Base-by-base conservation (phyloP, 2,888 invertebrate genomes). In the Drosophila flavopinicola region DNA sequence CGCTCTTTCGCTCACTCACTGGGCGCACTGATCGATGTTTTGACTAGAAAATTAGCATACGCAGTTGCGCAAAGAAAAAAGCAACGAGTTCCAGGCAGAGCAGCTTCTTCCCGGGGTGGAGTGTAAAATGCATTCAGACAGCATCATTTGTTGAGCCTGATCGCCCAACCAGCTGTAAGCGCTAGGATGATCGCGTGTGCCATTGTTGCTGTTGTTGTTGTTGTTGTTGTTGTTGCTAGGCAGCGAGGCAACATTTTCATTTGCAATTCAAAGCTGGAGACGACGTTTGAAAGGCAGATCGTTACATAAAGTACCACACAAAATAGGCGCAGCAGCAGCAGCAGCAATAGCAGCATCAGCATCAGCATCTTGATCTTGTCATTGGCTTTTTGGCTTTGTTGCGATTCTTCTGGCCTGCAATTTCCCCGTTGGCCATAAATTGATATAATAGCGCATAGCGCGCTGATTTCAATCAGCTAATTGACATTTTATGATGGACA, bases 41-140 rank as follows among this genome's bases (percentile, higher is more conserved):
- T 79, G 86, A 85, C 85, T 79, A 74, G 71, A 73, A 76, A 75
- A 88, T 88, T 88, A 87, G 84, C 87, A 88, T 88, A 82, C 63
- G 52, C 64, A 53, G 66, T 58, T 20, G 4, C 4, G 20, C 4
- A 4, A 10, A 27, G 17, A 27, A 41, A 27, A 37, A 44, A 32
- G 29, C 23, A 13, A 42, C 33, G 53, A 23, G 48, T 39, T 51
- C 41, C 57, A 48, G 32, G 11, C 24, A 37, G 32, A 25, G 11
- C 25, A 37, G 51, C 30, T 53, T 30, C 39, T 27, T 24, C 35
- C 37, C 25, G 25, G 7, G 6, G 27, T 9, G 29, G 23, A 30
- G 13, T 5, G 37, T 6, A 35, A 30, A 44, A 30, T 30, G 30
- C 52, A 54, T 47, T 27, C 38, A 70, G 66, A 66, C 66, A 49